Base-by-base conservation (phyloP, 2,113 vertebrate genomes). In the Mohoua ochrocephala region DNA sequence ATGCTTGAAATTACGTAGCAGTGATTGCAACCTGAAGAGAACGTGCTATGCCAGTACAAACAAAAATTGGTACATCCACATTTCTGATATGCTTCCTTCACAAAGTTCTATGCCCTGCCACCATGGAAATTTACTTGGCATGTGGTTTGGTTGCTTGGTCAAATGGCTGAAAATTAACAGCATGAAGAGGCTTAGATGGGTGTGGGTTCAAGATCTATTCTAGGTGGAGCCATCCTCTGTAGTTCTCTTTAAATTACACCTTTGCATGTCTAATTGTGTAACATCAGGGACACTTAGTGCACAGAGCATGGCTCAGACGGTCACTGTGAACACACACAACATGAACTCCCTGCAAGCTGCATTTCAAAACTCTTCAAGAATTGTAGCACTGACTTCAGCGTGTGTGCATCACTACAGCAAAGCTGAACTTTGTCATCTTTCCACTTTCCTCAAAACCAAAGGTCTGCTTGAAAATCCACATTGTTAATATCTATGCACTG, bases 221-320 rank as follows among this genome's bases (percentile, higher is more conserved):
- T 71, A 64, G 57, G 75, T 73, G 27, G 27, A 71, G 39, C 31
- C 15, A 33, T 44, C 24, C 27, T 88, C 60, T 80, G 30, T 44
- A 79, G 44, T n/a, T 69, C 27, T 68, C 22, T 42, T 41, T 13
- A 89, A 70, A 79, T 65, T 31, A 50, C 20, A 52, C 16, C 39
- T 82, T 67, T 75, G 24, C 15, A 17, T 79, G 65, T 67, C 56
- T 56, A 68, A 68, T 13, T 61, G 30, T 35, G 18, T 39, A 79
- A 75, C 8, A 8, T 54, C 14, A 50, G 35, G 39, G 11, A 35
- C 9, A 19, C 14, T 56, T 47, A 6, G 5, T 35, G 39, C 60
- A 14, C 31, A 52, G 9, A 89, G 15, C 18, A 6, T 0, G 2
- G 31, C 2, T 6, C 35, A 71, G 19, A 18, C 0, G 2, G 21